phyloP scores from a whole-genome alignment of 1,140 invertebrate species.

The Armadillidium nasatum region DNA sequence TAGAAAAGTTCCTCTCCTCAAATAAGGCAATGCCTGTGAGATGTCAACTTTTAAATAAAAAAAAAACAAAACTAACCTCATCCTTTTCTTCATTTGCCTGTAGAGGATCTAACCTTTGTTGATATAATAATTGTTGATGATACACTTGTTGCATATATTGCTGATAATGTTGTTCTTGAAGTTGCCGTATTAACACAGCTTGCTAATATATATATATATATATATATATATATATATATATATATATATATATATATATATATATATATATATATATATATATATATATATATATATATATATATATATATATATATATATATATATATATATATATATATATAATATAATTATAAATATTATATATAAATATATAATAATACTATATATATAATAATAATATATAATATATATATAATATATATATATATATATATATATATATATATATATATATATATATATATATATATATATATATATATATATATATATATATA shows the following conservation, averaged over 20 bases:
- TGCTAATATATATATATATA: conserved; percentile 59
- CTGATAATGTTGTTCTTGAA: conserved; percentile 96
- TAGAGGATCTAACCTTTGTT: conserved; percentile 24
- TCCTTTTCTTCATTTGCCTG: neutral
- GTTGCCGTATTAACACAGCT: conserved; percentile 80
- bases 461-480: too few relatives aligned
- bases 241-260: neutral
- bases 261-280: conserved; percentile 13
- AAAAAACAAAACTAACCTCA: too few relatives aligned
- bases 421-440: too few relatives aligned
- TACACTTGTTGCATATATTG: conserved; percentile 90
- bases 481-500: too few relatives aligned
- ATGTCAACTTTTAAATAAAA: too few relatives aligned
- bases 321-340: neutral
- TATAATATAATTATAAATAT: too few relatives aligned
- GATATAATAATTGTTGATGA: conserved; percentile 55
- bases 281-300: conserved; percentile 9
- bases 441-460: too few relatives aligned
- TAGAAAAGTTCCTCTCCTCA: too few relatives aligned
- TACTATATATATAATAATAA: too few relatives aligned
- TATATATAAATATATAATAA: too few relatives aligned
- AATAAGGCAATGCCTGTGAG: too few relatives aligned
- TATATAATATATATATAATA: too few relatives aligned
- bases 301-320: conserved; percentile 12
- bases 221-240: conserved; percentile 35